Conservation (phyloP, 2,797 vertebrate species). For the Poecilia wingei region DNA sequence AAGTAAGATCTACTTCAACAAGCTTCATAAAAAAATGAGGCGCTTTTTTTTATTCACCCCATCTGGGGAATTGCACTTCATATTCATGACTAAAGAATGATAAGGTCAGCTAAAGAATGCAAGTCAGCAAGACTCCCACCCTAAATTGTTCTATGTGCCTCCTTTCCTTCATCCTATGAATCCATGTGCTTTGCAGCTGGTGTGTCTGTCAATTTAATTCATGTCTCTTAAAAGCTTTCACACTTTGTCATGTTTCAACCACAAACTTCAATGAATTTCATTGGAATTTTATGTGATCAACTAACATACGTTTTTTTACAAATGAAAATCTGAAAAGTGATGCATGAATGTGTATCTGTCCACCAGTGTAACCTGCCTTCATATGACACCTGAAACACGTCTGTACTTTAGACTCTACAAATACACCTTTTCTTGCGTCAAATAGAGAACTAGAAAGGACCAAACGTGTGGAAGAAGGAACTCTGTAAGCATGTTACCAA, state of each 20-base stretch:
- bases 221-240: background rate
- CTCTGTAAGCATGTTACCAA: background rate
- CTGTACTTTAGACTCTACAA: background rate
- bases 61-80: slow-evolving; percentile 31
- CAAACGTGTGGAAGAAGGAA: background rate
- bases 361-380: background rate
- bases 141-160: slow-evolving; percentile 17
- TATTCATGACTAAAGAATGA: slow-evolving; percentile 40
- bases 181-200: slow-evolving; percentile 30
- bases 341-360: background rate
- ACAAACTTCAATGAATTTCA: background rate
- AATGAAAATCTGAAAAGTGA: background rate
- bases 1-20: slow-evolving; percentile 39
- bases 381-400: background rate
- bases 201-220: background rate
- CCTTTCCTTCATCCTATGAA: slow-evolving; percentile 35
- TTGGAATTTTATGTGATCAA: background rate
- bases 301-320: background rate
- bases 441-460: background rate
- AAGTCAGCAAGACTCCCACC: slow-evolving; percentile 36
- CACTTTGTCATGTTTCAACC: background rate
- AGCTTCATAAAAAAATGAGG: slow-evolving; percentile 46
- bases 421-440: background rate
- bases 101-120: slow-evolving; percentile 32
- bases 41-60: slow-evolving; percentile 13